Evolutionary conservation across 2,797 vertebrate genomes (phyloP), one percentile per base, ranked within the genome.

Genomic region (Karalla daura): DNA sequence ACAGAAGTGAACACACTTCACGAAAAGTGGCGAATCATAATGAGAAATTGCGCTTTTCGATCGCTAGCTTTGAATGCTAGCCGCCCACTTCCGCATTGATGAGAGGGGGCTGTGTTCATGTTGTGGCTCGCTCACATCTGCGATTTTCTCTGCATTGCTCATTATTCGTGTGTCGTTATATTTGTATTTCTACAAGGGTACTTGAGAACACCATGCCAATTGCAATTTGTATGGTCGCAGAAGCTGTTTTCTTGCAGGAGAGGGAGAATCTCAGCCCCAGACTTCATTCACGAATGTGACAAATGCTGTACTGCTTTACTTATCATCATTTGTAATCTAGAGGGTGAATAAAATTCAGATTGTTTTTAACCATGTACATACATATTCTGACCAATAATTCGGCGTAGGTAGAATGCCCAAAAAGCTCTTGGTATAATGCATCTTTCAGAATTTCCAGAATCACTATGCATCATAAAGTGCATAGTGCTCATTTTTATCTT

Each of bases 51-150:
- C 35, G 46, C n/a, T 27, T 12, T 3, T 1, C 5, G 18, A 3
- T 7, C 5, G 77, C 51, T 84, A 84, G 80, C 83, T 37, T 2
- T 3, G 15, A 24, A 5, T 36, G 88, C 82, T 85, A 82, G 74
- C 25, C 32, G 5, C 0, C 5, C 39, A 84, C 51, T 93, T 93
- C 92, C 92, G 90, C 90, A 89, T 91, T 82, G 51, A 20, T 27
- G 50, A 12, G 5, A 15, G 47, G 71, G 59, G 74, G 70, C 74
- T 83, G 75, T 78, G 36, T 21, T 78, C 84, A 0, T 66, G 84
- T 52, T 52, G 54, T 0, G 46, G 71, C 84, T 55, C 55, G 86
- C n/a, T n/a, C n/a, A n/a, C n/a, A n/a, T n/a, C n/a, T n/a, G n/a
- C n/a, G 0, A 2, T 21, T 12, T 35, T 5, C 10, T 30, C 5